These are phyloP conservation scores for Notothenia coriiceps DNA, from an alignment of 2,113 vertebrate genomes.

Conservation along the genomic window DNA sequence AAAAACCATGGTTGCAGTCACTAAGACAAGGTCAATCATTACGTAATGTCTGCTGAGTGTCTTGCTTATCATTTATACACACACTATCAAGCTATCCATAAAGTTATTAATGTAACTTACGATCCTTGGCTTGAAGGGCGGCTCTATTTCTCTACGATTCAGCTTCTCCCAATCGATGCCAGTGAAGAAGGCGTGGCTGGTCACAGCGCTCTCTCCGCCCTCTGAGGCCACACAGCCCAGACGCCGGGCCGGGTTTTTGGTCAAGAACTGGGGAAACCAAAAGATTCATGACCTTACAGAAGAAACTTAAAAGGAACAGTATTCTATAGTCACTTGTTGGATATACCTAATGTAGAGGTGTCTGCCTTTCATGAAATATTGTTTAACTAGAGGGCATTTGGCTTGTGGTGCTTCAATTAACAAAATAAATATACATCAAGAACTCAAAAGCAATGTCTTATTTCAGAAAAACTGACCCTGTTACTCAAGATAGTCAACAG, in stretches of 20 bases:
- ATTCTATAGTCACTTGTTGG: no score
- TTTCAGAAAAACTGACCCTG: no score
- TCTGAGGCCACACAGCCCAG: conserved; percentile 88
- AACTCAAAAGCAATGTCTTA: no score
- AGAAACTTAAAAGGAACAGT: no score
- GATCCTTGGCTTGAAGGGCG: conserved; percentile 95
- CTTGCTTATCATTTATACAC: neutral
- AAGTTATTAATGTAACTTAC: conserved; percentile 79
- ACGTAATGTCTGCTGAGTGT: neutral
- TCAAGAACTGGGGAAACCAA: conserved; percentile 89
- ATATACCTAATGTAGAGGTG: no score
- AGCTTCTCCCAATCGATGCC: conserved; percentile 93
- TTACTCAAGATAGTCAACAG: no score
- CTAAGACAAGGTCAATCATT: conserved; percentile 1
- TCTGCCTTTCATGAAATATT: no score
- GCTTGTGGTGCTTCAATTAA: no score
- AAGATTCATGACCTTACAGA: neutral
- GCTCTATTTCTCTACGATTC: conserved; percentile 90
- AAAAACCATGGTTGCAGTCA: neutral
- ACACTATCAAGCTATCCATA: neutral
- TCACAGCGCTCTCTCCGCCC: conserved; percentile 90
- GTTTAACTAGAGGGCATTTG: no score
- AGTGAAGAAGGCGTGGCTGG: conserved; percentile 90
- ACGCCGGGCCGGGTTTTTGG: conserved; percentile 91
- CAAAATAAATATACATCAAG: no score